Base-by-base conservation (phyloP, 1,140 invertebrate genomes). In the Linepithema humile region DNA sequence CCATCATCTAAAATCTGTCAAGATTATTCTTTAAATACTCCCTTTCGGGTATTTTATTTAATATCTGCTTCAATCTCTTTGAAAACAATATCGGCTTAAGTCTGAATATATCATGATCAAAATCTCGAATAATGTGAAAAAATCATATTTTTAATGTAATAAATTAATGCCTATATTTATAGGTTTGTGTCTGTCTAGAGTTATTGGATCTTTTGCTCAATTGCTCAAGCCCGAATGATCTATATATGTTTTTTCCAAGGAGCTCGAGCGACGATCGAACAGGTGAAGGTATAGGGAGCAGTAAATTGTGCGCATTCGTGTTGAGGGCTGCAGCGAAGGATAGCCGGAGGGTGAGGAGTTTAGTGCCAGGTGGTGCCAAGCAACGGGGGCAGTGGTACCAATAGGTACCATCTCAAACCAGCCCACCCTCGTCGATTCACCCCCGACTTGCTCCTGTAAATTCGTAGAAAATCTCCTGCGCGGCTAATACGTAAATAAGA, bases 291-390 rank as follows among this genome's bases (percentile, higher is more conserved):
- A 55, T 38, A 82, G 55, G n/a, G 64, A 82, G 43, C 65, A 62
- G 77, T 85, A 82, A 85, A 82, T 85, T 70, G 67, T 65, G 60
- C 60, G 78, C 80, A 65, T 75, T 69, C 62, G 80, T 77, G 82
- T 77, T 69, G 62, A 69, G 82, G 67, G 72, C 55, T 60, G 72
- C 59, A 65, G 43, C 32, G 69, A 82, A 82, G 67, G 73, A 75
- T 65, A 84, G 83, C 20, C 65, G 83, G 83, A 82, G 82, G 75
- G 45, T 84, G 86, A 86, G 87, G 67, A 91, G 84, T 86, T n/a
- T 88, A 90, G 93, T 93, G 91, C 92, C 92, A 90, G 90, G 85
- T 90, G 50, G 92, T 91, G 84, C 91, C 91, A 82, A 86, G 89
- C 87, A 85, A 87, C 32, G 83, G 45, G 67, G 80, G 88, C 69